Evolutionary conservation across 1,140 invertebrate genomes (phyloP).

Genomic region (Andrena cerasifolii): DNA sequence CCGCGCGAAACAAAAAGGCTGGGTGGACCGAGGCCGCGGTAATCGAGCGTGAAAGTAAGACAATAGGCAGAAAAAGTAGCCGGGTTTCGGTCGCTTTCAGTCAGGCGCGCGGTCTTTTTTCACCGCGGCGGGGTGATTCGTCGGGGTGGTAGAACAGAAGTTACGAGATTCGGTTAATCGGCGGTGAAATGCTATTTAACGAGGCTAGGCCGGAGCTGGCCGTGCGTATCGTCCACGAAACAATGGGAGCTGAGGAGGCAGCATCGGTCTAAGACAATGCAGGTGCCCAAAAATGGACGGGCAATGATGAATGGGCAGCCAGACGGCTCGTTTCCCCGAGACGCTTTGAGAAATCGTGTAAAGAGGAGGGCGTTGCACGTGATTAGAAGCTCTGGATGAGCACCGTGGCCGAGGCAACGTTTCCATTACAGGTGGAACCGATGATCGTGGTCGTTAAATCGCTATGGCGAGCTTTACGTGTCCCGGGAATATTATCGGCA

Average conservation of each 20-base stretch:
- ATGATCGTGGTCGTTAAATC: conserved; percentile 40
- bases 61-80: conserved; percentile 66
- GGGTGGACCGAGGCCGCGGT: conserved; percentile 14
- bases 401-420: conserved; percentile 28
- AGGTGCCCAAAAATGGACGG: conserved; percentile 49
- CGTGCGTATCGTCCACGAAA: conserved; percentile 29
- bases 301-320: conserved; percentile 54
- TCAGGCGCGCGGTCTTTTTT: conserved; percentile 6
- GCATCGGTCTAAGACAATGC: conserved; percentile 66
- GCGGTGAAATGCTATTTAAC: conserved; percentile 58
- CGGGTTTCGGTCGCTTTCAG: conserved; percentile 41
- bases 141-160: conserved; percentile 46
- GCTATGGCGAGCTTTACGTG: background rate
- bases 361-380: conserved; percentile 57
- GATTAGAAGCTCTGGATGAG: conserved; percentile 51
- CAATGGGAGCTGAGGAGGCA: conserved; percentile 39
- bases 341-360: conserved; percentile 57
- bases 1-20: conserved; percentile 55
- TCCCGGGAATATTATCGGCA: background rate
- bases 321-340: conserved; percentile 32
- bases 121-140: conserved; percentile 39
- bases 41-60: conserved; percentile 72
- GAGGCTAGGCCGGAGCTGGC: conserved; percentile 26
- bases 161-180: conserved; percentile 56
- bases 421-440: conserved; percentile 61